Base-by-base conservation (phyloP, 2,113 vertebrate genomes). In the Thalassoma bifasciatum region DNA sequence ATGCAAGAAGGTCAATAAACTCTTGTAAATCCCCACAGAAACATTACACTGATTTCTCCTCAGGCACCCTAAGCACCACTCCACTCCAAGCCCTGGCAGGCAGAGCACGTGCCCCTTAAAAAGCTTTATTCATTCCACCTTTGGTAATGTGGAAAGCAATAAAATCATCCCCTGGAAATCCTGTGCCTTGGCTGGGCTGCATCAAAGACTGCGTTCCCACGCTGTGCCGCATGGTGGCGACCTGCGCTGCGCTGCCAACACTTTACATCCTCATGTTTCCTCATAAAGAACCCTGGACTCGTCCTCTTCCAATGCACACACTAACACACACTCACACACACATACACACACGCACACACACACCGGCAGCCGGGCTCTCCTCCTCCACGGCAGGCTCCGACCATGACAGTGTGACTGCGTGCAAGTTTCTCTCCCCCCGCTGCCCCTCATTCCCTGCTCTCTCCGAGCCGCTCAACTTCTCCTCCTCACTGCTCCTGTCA, bases 151-250 rank as follows among this genome's bases (percentile, higher is more conserved):
- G 23, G 34, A 83, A 70, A 75, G 77, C 70, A 68, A 17, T 62
- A 57, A 71, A 87, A 79, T 38, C 66, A 63, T 70, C 62, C 49
- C 47, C 22, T 60, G 24, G 8, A 72, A 75, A 56, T 3, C 50
- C 22, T 56, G 44, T 46, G 56, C 49, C 49, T 70, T 40, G 37
- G 42, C 61, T 54, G 53, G 17, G 2, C 17, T 44, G 24, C 8
- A 14, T 22, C 8, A 5, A n/a, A 17, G 23, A 4, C 56, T 92
- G 92, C 37, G 72, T 36, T 92, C 82, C 83, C 84, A 22, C 57
- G 70, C 79, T 36, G 30, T 26, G 68, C 92, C 93, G 92, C 93
- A 60, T 77, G 92, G 92, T 92, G 93, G 92, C 93, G 60, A 83
- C 93, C 74, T 91, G 77, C 79, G 60, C 91, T 92, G 78, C 86